These are phyloP conservation scores for Elachura formosa DNA, from an alignment of 2,113 vertebrate species.

Conservation along the genomic window DNA sequence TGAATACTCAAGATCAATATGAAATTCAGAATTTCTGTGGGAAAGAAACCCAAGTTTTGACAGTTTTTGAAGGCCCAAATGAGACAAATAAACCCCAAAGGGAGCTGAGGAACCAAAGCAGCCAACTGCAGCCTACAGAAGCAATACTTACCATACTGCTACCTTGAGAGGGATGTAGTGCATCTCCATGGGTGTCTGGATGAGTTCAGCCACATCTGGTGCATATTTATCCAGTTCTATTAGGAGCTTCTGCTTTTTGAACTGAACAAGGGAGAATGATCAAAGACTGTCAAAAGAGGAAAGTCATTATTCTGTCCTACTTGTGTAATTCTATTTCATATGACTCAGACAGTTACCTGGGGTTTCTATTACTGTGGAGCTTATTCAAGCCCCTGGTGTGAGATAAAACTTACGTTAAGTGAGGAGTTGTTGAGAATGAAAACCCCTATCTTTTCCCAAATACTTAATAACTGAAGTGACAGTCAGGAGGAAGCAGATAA, in stretches of 20 bases:
- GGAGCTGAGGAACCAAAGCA: background rate
- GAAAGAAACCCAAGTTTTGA: background rate
- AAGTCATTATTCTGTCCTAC: background rate
- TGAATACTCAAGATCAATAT: background rate
- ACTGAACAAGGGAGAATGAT: constrained; percentile 69
- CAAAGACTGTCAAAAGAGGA: background rate
- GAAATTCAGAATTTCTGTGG: background rate
- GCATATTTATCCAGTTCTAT: constrained; percentile 90
- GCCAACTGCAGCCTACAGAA: background rate
- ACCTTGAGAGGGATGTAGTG: constrained; percentile 93
- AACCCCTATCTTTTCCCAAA: fast-evolving
- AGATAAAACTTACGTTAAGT: background rate
- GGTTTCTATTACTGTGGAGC: background rate
- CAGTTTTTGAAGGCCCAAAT: background rate
- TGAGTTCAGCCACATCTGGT: constrained; percentile 86
- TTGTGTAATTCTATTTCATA: background rate
- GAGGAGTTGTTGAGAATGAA: background rate
- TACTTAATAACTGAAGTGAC: background rate
- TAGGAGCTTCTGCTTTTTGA: constrained; percentile 92
- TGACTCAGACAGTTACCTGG: background rate
- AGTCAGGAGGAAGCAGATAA: background rate
- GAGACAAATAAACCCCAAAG: background rate
- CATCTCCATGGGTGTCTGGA: constrained; percentile 90
- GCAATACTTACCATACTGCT: constrained; percentile 89
- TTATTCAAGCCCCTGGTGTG: background rate